These are phyloP conservation scores for Vultur gryphus DNA, from an alignment of 2,797 vertebrate genomes.

Conservation along the genomic window DNA sequence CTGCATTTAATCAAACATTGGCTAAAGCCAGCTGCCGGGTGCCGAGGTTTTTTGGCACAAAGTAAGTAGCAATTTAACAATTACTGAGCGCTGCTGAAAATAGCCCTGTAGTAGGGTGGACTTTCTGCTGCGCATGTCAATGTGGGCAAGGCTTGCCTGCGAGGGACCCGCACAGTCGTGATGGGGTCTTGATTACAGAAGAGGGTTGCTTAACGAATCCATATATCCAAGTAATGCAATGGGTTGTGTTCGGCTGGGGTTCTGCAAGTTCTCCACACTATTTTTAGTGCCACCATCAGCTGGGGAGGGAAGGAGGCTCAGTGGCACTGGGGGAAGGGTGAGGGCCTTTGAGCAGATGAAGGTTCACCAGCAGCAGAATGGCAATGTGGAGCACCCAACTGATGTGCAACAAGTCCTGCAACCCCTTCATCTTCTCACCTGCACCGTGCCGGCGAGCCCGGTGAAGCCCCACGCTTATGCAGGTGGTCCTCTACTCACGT, in stretches of 20 bases:
- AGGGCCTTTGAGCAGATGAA: neutral
- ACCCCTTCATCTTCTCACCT: neutral
- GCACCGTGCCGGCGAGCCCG: rapidly evolving
- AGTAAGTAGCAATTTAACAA: neutral
- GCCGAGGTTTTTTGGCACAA: neutral
- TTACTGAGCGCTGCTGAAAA: neutral
- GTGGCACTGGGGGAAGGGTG: neutral
- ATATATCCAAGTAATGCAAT: neutral
- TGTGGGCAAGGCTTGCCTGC: neutral
- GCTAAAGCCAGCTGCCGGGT: neutral
- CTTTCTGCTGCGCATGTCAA: neutral
- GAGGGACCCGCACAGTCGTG: rapidly evolving
- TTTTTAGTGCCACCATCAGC: neutral
- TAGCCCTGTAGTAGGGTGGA: neutral
- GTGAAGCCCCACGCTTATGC: neutral
- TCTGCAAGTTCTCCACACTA: neutral
- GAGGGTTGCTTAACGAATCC: neutral
- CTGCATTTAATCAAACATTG: neutral
- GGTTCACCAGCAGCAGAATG: rapidly evolving
- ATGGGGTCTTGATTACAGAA: neutral
- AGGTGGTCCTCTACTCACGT: neutral
- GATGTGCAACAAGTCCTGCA: neutral
- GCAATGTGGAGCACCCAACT: neutral
- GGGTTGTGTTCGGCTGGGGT: neutral
- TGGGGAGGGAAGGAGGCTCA: neutral